Base-by-base conservation (phyloP, 2,113 vertebrate species). In the Carettochelys insculpta region DNA sequence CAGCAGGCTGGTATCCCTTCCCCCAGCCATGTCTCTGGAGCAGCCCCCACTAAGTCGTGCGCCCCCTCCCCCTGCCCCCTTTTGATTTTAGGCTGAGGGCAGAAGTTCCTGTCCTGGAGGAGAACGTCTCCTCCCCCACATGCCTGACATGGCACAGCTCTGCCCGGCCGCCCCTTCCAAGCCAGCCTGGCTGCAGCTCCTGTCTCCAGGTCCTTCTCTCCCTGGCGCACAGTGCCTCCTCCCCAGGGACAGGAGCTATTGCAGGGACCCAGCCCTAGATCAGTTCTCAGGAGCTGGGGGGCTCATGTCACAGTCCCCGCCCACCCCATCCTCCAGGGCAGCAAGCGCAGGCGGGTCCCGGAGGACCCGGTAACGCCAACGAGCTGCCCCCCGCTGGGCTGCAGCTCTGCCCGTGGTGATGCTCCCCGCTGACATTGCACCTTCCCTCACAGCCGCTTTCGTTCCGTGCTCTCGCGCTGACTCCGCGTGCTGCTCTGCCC, bases 361-460 rank as follows among this genome's bases (percentile, higher is more conserved):
- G 13, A 31, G 54, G 31, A 65, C 58, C 58, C 14, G 1, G 58
- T 31, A 3, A 17, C 5, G 58, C 29, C 8, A 65, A 8, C 58
- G n/a, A 22, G 19, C 61, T 68, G n/a, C 61, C 61, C n/a, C n/a
- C 20, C 4, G 5, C n/a, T 68, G 34, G 9, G 19, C 61, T 65
- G 8, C 34, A 65, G 61, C 20, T 68, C n/a, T 68, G 11, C 38
- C 54, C 19, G 87, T 54, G 41, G 24, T 73, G 85, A 65, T 19
- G 94, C 96, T 95, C 16, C 43, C 93, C 96, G 87, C 77, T 34
- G 96, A 81, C 12, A 47, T 10, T 52, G 54, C 50, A n/a, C 13
- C 22, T 22, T 48, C 6, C 34, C 53, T 56, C 8, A 56, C 17
- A 8, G 17, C 16, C 45, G 54, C 38, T 3, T 80, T 85, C 54